Percentiles rank a stretch among this genome's conserved stretches.
These are phyloP conservation scores for Parnassius mnemosyne DNA, from an alignment of 2,888 invertebrate genomes.

Conservation along the genomic window DNA sequence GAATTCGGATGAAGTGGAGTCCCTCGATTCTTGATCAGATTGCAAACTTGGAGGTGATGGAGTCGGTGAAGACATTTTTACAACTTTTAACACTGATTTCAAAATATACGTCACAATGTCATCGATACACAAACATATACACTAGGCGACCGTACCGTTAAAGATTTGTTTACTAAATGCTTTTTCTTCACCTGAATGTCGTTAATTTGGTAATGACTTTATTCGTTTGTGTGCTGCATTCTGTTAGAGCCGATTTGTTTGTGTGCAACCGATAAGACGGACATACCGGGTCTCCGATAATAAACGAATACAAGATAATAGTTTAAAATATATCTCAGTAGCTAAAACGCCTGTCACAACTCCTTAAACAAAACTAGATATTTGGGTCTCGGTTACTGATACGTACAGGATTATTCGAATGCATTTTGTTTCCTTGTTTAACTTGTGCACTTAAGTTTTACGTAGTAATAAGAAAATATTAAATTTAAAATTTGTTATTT, in stretches of 20 bases:
- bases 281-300: slow-evolving; percentile 74
- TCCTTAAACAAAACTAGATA: slow-evolving; percentile 42
- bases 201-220: slow-evolving; percentile 78
- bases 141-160: slow-evolving; percentile 60
- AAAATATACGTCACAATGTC: slow-evolving; percentile 28
- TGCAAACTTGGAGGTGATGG: slow-evolving; percentile 60
- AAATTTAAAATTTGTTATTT: neutral
- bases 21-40: slow-evolving; percentile 54
- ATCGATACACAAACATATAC: slow-evolving; percentile 42
- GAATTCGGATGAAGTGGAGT: slow-evolving; percentile 53
- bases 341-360: slow-evolving; percentile 65
- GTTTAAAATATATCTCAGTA: slow-evolving; percentile 69
- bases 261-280: slow-evolving; percentile 70
- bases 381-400: slow-evolving; percentile 13
- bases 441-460: slow-evolving; percentile 14
- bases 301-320: slow-evolving; percentile 64
- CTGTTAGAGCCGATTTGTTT: slow-evolving; percentile 50
- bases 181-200: slow-evolving; percentile 73
- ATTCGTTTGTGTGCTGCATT: slow-evolving; percentile 63
- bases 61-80: slow-evolving; percentile 54
- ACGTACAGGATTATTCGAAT: slow-evolving; percentile 24
- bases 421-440: slow-evolving; percentile 20
- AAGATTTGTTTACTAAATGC: slow-evolving; percentile 75
- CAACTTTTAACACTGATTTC: slow-evolving; percentile 16
- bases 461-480: slow-evolving; percentile 3